Evolutionary conservation across 2,797 vertebrate species (phyloP).

Genomic region (Gymnodraco acuticeps): DNA sequence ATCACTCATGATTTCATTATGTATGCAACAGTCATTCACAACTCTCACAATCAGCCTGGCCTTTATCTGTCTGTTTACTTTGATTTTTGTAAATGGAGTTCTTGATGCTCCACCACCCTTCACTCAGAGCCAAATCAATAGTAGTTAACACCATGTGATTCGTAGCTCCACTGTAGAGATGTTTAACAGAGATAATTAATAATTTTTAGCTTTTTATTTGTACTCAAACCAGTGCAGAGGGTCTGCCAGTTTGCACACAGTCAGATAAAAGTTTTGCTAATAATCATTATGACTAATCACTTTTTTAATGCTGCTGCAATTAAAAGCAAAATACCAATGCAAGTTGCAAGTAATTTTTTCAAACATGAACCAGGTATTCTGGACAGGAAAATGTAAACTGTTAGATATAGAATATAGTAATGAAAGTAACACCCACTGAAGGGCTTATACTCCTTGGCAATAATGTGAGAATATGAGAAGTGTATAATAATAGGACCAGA

Average conservation of each 20-base stretch:
- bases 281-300: constrained; percentile 34
- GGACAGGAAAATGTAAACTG: neutral
- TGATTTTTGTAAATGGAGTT: constrained; percentile 67
- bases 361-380: constrained; percentile 21
- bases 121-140: constrained; percentile 67
- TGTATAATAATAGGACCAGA: neutral
- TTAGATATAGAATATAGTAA: neutral
- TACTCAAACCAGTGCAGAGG: constrained; percentile 37
- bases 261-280: constrained; percentile 43
- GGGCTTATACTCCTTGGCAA: constrained; percentile 7
- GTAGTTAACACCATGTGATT: constrained; percentile 62
- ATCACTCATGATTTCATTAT: constrained; percentile 59
- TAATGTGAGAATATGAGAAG: constrained; percentile 1
- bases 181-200: constrained; percentile 63
- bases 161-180: constrained; percentile 50
- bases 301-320: constrained; percentile 28
- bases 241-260: constrained; percentile 50
- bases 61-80: constrained; percentile 67
- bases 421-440: neutral
- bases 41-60: constrained; percentile 58
- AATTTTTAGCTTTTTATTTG: constrained; percentile 46
- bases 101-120: constrained; percentile 61
- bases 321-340: constrained; percentile 23
- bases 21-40: constrained; percentile 67
- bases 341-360: constrained; percentile 15